A percentile compares a stretch with the other conserved stretches of the same genome.
Conservation (phyloP, 1,140 invertebrate genomes). For the Venustaconcha ellipsiformis region DNA sequence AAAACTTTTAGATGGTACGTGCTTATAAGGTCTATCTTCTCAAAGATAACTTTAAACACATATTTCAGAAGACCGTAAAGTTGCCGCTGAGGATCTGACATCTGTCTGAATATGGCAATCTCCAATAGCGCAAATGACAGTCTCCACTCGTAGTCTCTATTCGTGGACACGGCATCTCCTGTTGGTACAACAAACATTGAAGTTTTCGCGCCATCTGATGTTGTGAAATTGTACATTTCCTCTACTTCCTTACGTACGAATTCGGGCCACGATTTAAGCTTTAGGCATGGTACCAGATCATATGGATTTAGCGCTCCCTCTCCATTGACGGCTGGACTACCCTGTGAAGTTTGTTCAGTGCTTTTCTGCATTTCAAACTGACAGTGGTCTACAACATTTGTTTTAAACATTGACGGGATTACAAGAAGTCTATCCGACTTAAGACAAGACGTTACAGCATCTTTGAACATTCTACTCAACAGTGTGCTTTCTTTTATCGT, state of each 20-base stretch:
- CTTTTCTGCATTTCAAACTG: slow-evolving; percentile 3
- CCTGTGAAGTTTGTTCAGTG: not conserved
- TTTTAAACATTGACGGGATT: not conserved
- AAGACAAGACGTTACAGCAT: not conserved
- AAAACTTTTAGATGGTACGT: slow-evolving; percentile 6
- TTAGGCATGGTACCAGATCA: slow-evolving; percentile 2
- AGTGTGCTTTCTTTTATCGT: not conserved
- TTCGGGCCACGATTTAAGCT: not conserved
- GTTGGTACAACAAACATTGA: slow-evolving; percentile 1
- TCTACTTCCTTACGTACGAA: not conserved
- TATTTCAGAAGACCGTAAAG: slow-evolving; percentile 7
- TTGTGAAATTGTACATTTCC: not conserved
- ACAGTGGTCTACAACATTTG: slow-evolving; percentile 2
- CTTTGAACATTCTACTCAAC: not conserved
- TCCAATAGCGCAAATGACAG: not conserved
- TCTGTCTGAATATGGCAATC: slow-evolving; percentile 4
- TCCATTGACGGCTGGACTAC: slow-evolving; percentile 2
- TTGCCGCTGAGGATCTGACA: not conserved
- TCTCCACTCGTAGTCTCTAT: not conserved
- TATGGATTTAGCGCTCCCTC: not conserved
- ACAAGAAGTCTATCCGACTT: not conserved
- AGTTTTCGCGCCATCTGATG: not conserved
- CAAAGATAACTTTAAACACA: slow-evolving; percentile 6
- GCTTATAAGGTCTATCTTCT: not conserved
- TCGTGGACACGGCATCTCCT: not conserved